Evolutionary conservation across 92 coral and sea anemone species (phyloP).

Genomic region (Isaurus tuberculatus): DNA sequence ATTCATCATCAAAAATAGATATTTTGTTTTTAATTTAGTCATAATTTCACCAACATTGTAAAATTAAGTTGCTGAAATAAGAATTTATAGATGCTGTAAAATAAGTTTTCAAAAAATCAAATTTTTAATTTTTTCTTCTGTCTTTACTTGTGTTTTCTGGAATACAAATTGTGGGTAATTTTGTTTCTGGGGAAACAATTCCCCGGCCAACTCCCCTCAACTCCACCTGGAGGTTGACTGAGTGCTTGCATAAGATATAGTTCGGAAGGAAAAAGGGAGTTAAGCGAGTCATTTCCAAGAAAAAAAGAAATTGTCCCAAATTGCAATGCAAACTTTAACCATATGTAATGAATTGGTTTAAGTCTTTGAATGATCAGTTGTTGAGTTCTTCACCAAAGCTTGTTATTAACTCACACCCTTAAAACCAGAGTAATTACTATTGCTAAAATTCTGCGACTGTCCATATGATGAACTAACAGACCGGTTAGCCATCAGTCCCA

Average conservation of each 20-base stretch:
- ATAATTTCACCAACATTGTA: neutral
- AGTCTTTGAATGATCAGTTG: neutral
- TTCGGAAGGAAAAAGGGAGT: neutral
- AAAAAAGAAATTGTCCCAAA: too few relatives aligned
- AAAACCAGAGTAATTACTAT: constrained; percentile 68
- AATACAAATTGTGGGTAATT: too few relatives aligned
- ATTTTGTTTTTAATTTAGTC: neutral
- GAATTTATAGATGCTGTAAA: neutral
- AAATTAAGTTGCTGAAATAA: neutral
- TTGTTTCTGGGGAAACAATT: too few relatives aligned
- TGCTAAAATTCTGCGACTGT: constrained; percentile 71
- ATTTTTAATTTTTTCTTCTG: neutral
- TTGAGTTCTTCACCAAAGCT: neutral
- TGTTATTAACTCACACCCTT: constrained; percentile 81
- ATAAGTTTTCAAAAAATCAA: neutral
- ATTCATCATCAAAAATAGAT: constrained; percentile 3
- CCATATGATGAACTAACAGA: constrained; percentile 67
- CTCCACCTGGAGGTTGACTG: too few relatives aligned
- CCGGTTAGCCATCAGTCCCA: constrained; percentile 55
- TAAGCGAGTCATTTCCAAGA: too few relatives aligned
- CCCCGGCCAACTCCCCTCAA: too few relatives aligned
- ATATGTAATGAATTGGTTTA: neutral
- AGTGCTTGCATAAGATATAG: neutral
- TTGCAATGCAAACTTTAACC: neutral
- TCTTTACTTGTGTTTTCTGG: too few relatives aligned